Evolutionary conservation across 1,140 invertebrate genomes (phyloP).

Genomic region (Thalassaphorura encarpata): DNA sequence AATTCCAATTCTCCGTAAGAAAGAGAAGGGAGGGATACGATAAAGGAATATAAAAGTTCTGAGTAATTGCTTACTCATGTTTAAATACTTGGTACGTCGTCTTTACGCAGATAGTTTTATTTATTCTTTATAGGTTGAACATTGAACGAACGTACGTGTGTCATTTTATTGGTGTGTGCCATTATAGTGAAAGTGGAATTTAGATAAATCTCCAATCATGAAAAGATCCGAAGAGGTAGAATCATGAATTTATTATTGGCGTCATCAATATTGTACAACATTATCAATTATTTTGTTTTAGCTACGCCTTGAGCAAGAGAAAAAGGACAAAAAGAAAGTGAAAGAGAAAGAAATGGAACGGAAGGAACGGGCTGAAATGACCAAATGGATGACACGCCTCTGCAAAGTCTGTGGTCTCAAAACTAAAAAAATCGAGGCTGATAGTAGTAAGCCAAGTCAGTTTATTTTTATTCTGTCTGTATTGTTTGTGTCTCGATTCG

Average conservation of each 20-base stretch:
- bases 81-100: too few relatives aligned
- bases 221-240: not conserved
- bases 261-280: not conserved
- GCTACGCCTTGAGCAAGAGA: not conserved
- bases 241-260: not conserved
- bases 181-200: not conserved
- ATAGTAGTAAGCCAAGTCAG: not conserved
- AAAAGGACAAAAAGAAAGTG: not conserved
- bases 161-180: conserved; percentile 8
- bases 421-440: conserved; percentile 17
- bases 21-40: too few relatives aligned
- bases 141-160: not conserved
- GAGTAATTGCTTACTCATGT: too few relatives aligned
- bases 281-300: not conserved
- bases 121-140: not conserved
- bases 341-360: not conserved
- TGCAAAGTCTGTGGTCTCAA: conserved; percentile 49
- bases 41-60: too few relatives aligned
- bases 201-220: not conserved
- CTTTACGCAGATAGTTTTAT: too few relatives aligned
- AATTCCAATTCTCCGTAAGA: too few relatives aligned
- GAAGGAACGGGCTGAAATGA: conserved; percentile 62
- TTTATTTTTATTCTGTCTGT: not conserved
- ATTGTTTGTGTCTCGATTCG: not conserved
- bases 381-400: conserved; percentile 86